Evolutionary conservation across 2,888 invertebrate species (phyloP).

Genomic region (Syrphus vitripennis): DNA sequence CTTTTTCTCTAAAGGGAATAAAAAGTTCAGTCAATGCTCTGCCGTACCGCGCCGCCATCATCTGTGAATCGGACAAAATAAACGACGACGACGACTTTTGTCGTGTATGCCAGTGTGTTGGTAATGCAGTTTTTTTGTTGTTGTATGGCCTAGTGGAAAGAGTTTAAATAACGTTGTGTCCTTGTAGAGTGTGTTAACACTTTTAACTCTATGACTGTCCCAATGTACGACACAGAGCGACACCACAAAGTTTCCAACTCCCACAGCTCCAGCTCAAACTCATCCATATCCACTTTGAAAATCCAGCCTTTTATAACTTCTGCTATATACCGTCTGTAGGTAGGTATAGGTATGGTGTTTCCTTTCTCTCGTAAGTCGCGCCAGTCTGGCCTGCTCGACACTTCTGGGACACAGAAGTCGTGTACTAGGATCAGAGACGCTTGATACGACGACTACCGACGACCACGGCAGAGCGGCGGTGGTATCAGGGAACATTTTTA

Average conservation of each 20-base stretch:
- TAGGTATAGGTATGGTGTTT: background rate
- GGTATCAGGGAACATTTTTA: slow-evolving; percentile 57
- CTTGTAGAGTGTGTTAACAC: slow-evolving; percentile 63
- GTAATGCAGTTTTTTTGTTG: slow-evolving; percentile 9
- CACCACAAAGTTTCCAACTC: slow-evolving; percentile 54
- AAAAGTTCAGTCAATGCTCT: slow-evolving; percentile 60
- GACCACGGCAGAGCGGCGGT: too few species aligned
- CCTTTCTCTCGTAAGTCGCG: slow-evolving; percentile 41
- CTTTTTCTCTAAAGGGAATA: slow-evolving; percentile 24
- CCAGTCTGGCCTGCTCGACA: slow-evolving; percentile 54
- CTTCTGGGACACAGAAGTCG: slow-evolving; percentile 56
- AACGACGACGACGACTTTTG: slow-evolving; percentile 23
- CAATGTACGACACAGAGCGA: slow-evolving; percentile 60
- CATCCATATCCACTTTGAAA: background rate
- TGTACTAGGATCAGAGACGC: slow-evolving; percentile 28
- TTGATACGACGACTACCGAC: background rate
- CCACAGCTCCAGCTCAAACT: background rate
- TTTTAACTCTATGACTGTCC: slow-evolving; percentile 51
- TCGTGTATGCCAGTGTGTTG: slow-evolving; percentile 17
- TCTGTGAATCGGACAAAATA: slow-evolving; percentile 52
- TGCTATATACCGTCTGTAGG: background rate
- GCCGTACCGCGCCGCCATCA: slow-evolving; percentile 19
- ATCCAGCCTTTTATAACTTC: slow-evolving; percentile 4
- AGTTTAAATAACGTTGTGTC: slow-evolving; percentile 38
- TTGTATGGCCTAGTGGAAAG: too few species aligned